Percentiles rank a stretch among this genome's conserved stretches.
Evolutionary conservation across 2,797 vertebrate genomes (phyloP).

Genomic region (Acipenser oxyrinchus): DNA sequence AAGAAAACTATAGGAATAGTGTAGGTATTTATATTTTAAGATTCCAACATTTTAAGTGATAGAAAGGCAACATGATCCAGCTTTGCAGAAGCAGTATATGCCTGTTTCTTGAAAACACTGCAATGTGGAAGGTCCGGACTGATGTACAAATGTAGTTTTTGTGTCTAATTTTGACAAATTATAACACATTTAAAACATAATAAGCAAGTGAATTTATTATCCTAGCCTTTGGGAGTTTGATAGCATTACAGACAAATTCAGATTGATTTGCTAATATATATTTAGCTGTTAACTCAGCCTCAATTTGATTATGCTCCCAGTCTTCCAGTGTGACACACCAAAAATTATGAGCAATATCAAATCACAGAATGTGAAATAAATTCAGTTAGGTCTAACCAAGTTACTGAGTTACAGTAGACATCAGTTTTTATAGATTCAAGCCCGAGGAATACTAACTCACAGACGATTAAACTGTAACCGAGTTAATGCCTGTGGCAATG

Average conservation of each 20-base stretch:
- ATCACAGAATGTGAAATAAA: constrained; percentile 86
- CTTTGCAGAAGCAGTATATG: too few relatives aligned
- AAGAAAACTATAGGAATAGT: too few relatives aligned
- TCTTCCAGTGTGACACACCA: constrained; percentile 66
- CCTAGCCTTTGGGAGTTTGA: constrained; percentile 67
- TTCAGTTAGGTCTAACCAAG: constrained; percentile 78
- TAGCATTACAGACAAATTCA: constrained; percentile 87
- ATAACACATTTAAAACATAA: constrained; percentile 79
- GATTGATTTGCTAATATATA: constrained; percentile 97
- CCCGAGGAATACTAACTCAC: constrained; percentile 69
- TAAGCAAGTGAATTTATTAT: constrained; percentile 88
- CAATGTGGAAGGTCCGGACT: constrained; percentile 9
- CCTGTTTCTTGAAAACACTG: constrained; percentile 7
- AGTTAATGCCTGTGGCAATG: constrained; percentile 77
- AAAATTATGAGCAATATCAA: constrained; percentile 87
- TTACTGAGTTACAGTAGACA: constrained; percentile 79
- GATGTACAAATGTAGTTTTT: constrained; percentile 32
- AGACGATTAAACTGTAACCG: constrained; percentile 66
- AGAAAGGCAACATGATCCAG: too few relatives aligned
- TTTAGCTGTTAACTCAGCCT: constrained; percentile 79
- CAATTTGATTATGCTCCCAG: constrained; percentile 70
- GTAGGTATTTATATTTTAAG: too few relatives aligned
- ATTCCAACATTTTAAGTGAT: too few relatives aligned
- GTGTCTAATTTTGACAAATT: constrained; percentile 68
- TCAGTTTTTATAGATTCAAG: constrained; percentile 76